A percentile compares a stretch with the other conserved stretches of the same genome.
These are phyloP conservation scores for Drosophila mojavensis DNA, from an alignment of 1,140 invertebrate genomes.

Conservation along the genomic window DNA sequence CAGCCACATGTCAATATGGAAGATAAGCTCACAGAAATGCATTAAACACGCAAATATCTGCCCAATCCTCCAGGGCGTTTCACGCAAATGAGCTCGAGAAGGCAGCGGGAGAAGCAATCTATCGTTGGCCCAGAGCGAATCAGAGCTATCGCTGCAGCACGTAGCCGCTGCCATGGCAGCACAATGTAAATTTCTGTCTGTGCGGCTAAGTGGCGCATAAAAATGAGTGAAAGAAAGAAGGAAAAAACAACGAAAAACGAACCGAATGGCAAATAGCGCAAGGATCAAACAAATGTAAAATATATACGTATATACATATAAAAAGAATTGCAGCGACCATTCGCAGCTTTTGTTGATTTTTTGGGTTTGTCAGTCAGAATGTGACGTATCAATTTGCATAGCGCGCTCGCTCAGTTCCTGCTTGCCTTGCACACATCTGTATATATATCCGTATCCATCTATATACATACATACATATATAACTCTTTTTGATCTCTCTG, in stretches of 20 bases:
- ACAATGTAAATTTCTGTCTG: constrained; percentile 69
- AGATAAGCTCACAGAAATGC: constrained; percentile 16
- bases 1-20: constrained; percentile 7
- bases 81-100: constrained; percentile 59
- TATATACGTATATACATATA: background rate
- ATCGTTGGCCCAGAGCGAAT: constrained; percentile 50
- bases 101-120: constrained; percentile 39
- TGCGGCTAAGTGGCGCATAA: constrained; percentile 62
- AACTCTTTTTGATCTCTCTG: constrained; percentile 17
- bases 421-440: background rate
- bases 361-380: constrained; percentile 44
- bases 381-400: constrained; percentile 39
- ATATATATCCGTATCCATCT: background rate
- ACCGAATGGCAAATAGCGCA: constrained; percentile 36
- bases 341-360: constrained; percentile 74
- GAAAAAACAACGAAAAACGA: constrained; percentile 24
- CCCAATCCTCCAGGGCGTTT: constrained; percentile 26
- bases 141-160: constrained; percentile 12
- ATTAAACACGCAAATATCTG: constrained; percentile 13
- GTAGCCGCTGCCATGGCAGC: constrained; percentile 16
- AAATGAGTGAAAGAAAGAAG: constrained; percentile 17
- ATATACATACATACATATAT: background rate
- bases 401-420: background rate
- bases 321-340: constrained; percentile 26
- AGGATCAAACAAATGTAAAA: constrained; percentile 73